Evolutionary conservation across 1,140 invertebrate genomes (phyloP).

Genomic region (Drosophila santomea): DNA sequence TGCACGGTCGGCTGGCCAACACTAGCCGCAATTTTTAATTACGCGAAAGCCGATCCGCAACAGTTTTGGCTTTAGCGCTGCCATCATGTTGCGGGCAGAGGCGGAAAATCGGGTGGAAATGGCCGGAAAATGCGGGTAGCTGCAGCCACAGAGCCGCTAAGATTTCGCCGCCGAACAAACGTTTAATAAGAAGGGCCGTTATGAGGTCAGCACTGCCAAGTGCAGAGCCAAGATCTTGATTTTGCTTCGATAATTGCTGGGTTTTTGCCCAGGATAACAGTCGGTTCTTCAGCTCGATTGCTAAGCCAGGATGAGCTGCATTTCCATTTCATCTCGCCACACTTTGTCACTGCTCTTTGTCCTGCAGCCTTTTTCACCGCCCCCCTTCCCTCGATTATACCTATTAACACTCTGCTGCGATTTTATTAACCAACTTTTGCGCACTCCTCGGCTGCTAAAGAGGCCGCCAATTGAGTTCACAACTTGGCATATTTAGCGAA

Average conservation of each 20-base stretch:
- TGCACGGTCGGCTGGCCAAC: slow-evolving; percentile 37
- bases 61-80: slow-evolving; percentile 71
- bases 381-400: neutral
- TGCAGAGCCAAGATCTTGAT: slow-evolving; percentile 23
- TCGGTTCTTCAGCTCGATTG: slow-evolving; percentile 16
- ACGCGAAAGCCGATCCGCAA: slow-evolving; percentile 80
- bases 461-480: slow-evolving; percentile 43
- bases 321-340: slow-evolving; percentile 20
- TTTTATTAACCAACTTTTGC: slow-evolving; percentile 59
- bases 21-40: slow-evolving; percentile 77
- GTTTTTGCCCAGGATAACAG: neutral
- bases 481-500: slow-evolving; percentile 51
- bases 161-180: slow-evolving; percentile 69
- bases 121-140: slow-evolving; percentile 37
- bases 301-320: slow-evolving; percentile 12
- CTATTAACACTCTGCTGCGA: slow-evolving; percentile 53
- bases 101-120: slow-evolving; percentile 27
- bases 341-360: slow-evolving; percentile 37
- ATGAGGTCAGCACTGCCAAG: slow-evolving; percentile 27
- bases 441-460: slow-evolving; percentile 20
- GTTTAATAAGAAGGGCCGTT: slow-evolving; percentile 64
- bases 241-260: slow-evolving; percentile 11
- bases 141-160: slow-evolving; percentile 51
- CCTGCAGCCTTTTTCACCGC: neutral
- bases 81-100: slow-evolving; percentile 50